Evolutionary conservation across 2,113 vertebrate species (phyloP).

Genomic region (Vireo altiloquus): DNA sequence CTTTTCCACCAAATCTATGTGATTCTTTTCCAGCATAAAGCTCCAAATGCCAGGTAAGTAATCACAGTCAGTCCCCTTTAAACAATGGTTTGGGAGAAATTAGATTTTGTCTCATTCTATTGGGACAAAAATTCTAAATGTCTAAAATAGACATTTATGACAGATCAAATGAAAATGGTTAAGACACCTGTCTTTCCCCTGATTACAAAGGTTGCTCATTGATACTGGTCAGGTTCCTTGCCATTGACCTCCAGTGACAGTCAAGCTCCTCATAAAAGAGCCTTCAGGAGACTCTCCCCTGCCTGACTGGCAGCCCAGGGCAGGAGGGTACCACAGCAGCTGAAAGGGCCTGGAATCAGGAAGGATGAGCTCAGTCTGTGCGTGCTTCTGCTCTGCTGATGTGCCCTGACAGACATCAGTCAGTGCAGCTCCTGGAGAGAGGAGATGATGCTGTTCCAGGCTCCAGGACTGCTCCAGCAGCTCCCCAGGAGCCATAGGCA

Average conservation of each 20-base stretch:
- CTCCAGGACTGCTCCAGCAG: not conserved
- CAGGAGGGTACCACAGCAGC: not conserved
- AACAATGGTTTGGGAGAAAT: not conserved
- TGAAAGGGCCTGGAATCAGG: not conserved
- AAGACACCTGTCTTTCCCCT: not conserved
- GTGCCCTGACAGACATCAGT: not conserved
- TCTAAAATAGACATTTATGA: not conserved
- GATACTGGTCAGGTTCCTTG: not conserved
- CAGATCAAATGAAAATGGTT: not conserved
- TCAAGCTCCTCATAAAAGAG: not conserved
- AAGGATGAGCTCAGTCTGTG: not conserved
- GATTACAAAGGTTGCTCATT: not conserved
- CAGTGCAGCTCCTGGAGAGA: fast-evolving
- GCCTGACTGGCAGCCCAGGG: not conserved
- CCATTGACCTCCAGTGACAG: fast-evolving
- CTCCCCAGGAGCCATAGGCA: not conserved
- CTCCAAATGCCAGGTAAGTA: not conserved
- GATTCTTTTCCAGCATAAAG: not conserved
- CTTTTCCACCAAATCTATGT: not conserved
- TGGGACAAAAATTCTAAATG: too few relatives aligned
- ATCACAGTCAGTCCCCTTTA: not conserved
- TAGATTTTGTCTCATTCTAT: not conserved
- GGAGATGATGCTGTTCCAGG: not conserved
- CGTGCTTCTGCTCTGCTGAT: fast-evolving
- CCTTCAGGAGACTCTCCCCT: not conserved